phyloP scores from a whole-genome alignment of 2,888 invertebrate species.

The Griposia aprilina region DNA sequence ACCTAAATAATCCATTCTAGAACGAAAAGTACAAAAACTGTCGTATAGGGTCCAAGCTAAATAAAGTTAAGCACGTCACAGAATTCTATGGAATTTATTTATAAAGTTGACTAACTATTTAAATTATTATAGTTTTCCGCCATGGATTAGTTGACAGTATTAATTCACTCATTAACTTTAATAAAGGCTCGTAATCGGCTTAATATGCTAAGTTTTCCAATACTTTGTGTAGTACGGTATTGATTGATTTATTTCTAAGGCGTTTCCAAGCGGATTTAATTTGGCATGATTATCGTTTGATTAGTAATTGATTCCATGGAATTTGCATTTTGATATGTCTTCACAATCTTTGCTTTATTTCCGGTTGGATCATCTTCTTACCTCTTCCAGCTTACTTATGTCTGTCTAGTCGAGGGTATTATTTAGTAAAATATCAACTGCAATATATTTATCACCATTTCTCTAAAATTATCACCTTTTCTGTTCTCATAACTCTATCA shows the following conservation, averaged over 20 bases:
- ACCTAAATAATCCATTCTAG: no score
- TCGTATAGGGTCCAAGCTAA: not conserved
- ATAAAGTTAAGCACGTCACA: constrained; percentile 11
- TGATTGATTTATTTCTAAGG: constrained; percentile 24
- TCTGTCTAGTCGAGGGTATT: not conserved
- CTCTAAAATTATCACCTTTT: not conserved
- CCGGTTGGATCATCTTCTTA: not conserved
- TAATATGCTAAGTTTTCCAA: constrained; percentile 31
- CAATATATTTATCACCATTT: not conserved
- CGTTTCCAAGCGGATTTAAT: constrained; percentile 45
- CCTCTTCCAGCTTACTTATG: not conserved
- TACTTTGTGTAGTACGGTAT: constrained; percentile 10
- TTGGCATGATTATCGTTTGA: constrained; percentile 18
- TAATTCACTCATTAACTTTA: constrained; percentile 48
- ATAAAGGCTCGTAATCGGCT: constrained; percentile 26
- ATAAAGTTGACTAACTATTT: not conserved
- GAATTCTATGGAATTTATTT: constrained; percentile 9
- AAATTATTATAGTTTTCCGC: constrained; percentile 16
- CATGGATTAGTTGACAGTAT: constrained; percentile 27
- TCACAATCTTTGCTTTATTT: not conserved
- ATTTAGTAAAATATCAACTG: not conserved
- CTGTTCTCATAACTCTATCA: not conserved
- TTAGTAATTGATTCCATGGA: not conserved
- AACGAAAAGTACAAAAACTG: no score
- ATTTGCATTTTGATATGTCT: not conserved